Base-by-base conservation (phyloP, 2,113 vertebrate species). In the Pristiophorus japonicus region DNA sequence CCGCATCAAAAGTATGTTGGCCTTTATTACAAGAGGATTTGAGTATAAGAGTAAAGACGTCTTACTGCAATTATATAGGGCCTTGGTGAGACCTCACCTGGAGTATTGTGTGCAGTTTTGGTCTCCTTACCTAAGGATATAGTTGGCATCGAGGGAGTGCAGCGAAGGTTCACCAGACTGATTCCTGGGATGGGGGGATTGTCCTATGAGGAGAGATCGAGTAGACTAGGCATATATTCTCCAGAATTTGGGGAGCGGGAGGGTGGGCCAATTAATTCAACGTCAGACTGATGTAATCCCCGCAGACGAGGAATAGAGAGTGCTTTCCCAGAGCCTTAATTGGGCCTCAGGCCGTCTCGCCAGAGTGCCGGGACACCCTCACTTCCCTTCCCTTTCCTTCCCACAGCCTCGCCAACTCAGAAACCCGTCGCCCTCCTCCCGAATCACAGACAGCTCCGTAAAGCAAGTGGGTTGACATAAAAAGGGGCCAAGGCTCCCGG, bases 401-500 rank as follows among this genome's bases (percentile, higher is more conserved):
- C 75, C 75, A 42, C 4, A 4, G n/a, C 75, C 75, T 81, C n/a
- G 20, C n/a, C 27, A 8, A 4, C 59, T 6, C 59, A 59, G 67
- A 81, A 14, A 3, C n/a, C 4, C n/a, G 14, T 81, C n/a, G 14
- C 14, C 75, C 14, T n/a, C n/a, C 12, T 38, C 12, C 34, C n/a
- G 8, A 81, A 5, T 81, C 18, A 81, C n/a, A 42, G 75, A 81
- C n/a, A 42, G 42, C 12, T 2, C 3, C 12, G n/a, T 42, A 0
- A 38, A 81, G 38, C 75, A 51, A 4, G n/a, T n/a, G 16, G 75
- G 16, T 78, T 16, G 12, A n/a, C 1, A n/a, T n/a, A n/a, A 81
- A 38, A 42, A 42, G 42, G 96, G 93, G 96, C 96, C 38, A 94
- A 55, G 95, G 96, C 96, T 91, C 96, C 96, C 93, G 96, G 96